phyloP scores from a whole-genome alignment of 2,888 invertebrate species.

The Cosmopolites sordidus region DNA sequence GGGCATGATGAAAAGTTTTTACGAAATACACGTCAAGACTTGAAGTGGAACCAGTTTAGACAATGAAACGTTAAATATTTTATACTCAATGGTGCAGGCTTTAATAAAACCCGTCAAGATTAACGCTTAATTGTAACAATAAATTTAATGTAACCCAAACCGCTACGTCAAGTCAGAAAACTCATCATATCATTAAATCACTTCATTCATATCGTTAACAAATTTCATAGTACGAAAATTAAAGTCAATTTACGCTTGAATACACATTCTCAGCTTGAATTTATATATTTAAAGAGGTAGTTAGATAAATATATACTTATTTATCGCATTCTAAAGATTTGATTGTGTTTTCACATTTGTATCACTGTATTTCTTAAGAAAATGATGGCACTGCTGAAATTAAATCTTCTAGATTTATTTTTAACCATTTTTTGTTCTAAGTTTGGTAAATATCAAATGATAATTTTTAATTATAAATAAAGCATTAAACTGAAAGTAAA shows the following conservation, averaged over 20 bases:
- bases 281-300: not conserved
- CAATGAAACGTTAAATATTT: not conserved
- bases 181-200: not conserved
- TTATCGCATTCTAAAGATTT: not conserved
- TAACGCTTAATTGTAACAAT: constrained; percentile 1
- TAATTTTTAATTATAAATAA: no score
- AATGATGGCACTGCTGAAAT: not conserved
- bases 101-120: not conserved
- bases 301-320: not conserved
- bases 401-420: not conserved
- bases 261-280: not conserved
- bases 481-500: no score
- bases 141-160: not conserved
- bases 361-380: not conserved
- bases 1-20: constrained; percentile 65
- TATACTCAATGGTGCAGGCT: no score
- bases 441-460: no score
- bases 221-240: not conserved
- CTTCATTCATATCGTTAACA: not conserved
- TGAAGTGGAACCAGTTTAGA: constrained; percentile 36
- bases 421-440: no score
- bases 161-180: not conserved
- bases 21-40: constrained; percentile 63
- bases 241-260: constrained; percentile 1
- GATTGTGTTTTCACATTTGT: not conserved